A percentile compares a stretch with the other conserved stretches of the same genome.
Evolutionary conservation across 2,797 vertebrate genomes (phyloP).

Genomic region (Aplochiton taeniatus): DNA sequence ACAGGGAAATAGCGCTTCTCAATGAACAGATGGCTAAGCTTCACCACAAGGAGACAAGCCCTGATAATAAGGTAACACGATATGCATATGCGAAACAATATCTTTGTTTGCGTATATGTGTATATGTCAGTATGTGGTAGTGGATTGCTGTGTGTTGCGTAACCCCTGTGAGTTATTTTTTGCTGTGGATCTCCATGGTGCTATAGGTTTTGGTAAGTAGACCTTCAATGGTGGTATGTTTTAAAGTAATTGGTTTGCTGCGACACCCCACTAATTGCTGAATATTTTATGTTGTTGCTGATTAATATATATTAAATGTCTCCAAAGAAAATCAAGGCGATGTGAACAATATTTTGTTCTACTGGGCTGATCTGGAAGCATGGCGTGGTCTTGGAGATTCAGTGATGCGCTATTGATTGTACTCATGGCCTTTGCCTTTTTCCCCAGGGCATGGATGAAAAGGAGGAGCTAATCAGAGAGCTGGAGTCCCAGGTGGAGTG

Average conservation of each 20-base stretch:
- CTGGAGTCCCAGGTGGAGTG: conserved; percentile 88
- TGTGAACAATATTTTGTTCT: no score
- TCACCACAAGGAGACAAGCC: conserved; percentile 80
- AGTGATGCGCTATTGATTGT: not conserved
- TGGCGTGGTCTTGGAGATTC: no score
- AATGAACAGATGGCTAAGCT: conserved; percentile 88
- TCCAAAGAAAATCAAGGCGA: no score
- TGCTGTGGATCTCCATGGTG: conserved; percentile 33
- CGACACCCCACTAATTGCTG: conserved; percentile 30
- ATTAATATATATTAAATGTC: no score
- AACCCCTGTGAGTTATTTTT: conserved; percentile 29
- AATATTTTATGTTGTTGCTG: no score
- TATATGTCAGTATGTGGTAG: conserved; percentile 45
- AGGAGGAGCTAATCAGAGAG: conserved; percentile 83
- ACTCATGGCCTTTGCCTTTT: conserved; percentile 8
- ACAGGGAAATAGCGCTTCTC: conserved; percentile 86
- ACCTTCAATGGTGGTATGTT: conserved; percentile 54
- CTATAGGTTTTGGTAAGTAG: conserved; percentile 55
- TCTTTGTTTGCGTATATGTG: conserved; percentile 58
- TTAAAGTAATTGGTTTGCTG: conserved; percentile 45
- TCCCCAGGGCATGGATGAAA: conserved; percentile 80
- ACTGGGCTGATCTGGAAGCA: no score
- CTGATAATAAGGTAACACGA: conserved; percentile 87
- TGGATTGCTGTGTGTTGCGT: conserved; percentile 50
- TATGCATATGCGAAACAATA: conserved; percentile 44